Percentiles rank a stretch among this genome's conserved stretches.
phyloP scores from a whole-genome alignment of 2,113 vertebrate species.

The Mastomys natalensis region DNA sequence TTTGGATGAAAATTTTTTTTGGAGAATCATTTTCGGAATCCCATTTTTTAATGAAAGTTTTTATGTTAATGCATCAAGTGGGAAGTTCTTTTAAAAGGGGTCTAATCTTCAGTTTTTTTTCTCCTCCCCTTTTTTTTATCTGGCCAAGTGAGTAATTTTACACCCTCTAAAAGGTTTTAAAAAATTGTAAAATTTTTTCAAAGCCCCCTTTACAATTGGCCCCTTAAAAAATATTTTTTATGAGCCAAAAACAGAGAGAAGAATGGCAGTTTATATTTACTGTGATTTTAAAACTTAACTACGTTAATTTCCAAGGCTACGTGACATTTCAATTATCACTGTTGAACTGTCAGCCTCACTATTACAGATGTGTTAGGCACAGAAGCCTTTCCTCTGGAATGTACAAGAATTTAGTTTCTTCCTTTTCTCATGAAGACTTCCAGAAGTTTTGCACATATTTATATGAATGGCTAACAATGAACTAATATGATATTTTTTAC shows the following conservation, averaged over 20 bases:
- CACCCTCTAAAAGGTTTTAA: no score
- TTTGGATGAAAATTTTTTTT: neutral
- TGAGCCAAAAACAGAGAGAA: neutral
- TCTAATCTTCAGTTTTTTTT: neutral
- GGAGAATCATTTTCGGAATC: neutral
- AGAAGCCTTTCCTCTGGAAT: neutral
- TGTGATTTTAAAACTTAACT: neutral
- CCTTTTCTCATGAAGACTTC: neutral
- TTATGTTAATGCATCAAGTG: neutral
- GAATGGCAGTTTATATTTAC: neutral
- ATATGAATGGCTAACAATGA: neutral
- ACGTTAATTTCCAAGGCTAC: neutral
- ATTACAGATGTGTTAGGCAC: neutral
- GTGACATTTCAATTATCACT: neutral
- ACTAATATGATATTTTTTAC: neutral
- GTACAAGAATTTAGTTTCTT: neutral
- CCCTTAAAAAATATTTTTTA: no score
- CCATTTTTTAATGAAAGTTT: neutral
- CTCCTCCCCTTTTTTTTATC: neutral
- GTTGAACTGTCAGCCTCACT: neutral
- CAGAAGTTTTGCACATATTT: neutral
- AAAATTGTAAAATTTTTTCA: no score
- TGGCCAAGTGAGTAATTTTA: no score
- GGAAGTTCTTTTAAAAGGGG: neutral
- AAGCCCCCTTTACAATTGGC: no score